Percentiles rank a stretch among this genome's conserved stretches.
Evolutionary conservation across 2,113 vertebrate species (phyloP).

Genomic region (Ornithorhynchus anatinus): DNA sequence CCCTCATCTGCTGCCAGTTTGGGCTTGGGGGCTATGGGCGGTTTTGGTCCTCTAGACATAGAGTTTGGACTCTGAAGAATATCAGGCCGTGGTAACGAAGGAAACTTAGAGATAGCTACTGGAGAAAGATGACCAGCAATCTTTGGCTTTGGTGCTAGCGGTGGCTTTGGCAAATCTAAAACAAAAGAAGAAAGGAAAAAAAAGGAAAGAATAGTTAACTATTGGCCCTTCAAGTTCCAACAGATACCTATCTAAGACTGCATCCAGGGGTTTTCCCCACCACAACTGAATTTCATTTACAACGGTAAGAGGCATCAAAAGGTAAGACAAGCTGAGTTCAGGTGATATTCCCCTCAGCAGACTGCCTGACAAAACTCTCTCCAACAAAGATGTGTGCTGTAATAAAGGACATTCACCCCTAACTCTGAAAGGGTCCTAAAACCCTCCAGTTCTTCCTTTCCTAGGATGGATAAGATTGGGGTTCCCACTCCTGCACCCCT

Average conservation of each 20-base stretch:
- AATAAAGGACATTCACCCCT: background rate
- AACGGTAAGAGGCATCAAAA: too few species aligned
- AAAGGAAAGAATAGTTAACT: conserved; percentile 19
- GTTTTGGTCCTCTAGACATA: conserved; percentile 83
- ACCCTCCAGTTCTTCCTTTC: too few species aligned
- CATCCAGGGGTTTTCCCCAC: background rate
- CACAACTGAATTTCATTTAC: background rate
- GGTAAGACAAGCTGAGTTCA: too few species aligned
- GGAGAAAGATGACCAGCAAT: conserved; percentile 76
- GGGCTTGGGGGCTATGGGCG: conserved; percentile 89
- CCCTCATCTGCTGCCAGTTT: conserved; percentile 68
- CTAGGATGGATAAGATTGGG: too few species aligned
- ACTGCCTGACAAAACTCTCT: background rate
- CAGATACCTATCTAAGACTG: background rate
- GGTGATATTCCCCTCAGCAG: background rate
- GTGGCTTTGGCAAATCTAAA: conserved; percentile 88
- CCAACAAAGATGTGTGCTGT: background rate
- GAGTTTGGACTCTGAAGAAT: conserved; percentile 62
- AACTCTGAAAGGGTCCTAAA: background rate
- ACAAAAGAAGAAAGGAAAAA: conserved; percentile 66
- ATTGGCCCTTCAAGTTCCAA: background rate
- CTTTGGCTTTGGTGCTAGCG: conserved; percentile 87
- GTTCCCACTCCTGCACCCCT: too few species aligned
- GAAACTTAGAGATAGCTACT: conserved; percentile 68
- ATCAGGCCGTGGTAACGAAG: conserved; percentile 78